Evolutionary conservation across 2,113 vertebrate genomes (phyloP), one percentile per base, ranked within the genome.

Genomic region (Alexandromys fortis): DNA sequence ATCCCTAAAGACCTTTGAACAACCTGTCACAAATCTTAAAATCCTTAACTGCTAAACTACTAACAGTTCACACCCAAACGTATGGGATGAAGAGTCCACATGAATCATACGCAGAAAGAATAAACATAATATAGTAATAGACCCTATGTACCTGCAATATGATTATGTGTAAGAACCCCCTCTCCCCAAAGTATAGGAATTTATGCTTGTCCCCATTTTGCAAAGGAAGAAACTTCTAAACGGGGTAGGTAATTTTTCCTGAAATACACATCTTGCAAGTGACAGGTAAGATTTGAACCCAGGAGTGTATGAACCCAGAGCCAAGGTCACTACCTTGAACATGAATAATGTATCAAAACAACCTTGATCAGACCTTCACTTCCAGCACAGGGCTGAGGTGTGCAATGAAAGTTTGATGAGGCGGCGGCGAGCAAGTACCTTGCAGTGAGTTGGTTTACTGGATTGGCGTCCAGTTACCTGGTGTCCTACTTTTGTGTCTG

Each of bases 361-460:
- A 70, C 68, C 67, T 65, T 67, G 78, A 55, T 92, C 55, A 76
- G 45, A 38, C 79, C 45, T 86, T 92, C 81, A 86, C 85, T 63
- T 47, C 77, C 52, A 38, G 35, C 45, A 30, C 90, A 45, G 86
- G 45, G 91, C 90, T 33, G 45, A 49, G 30, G 42, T 19, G 85
- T 49, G 52, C 16, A 0, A 49, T 96, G 47, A 96, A 97, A 94
- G 61, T 97, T 91, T 96, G 81, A 97, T 92, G 93, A 93, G n/a
- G 58, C 61, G 0, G 33, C 73, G 79, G 67, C 13, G 67, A 88
- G 58, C 61, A 86, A 87, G 92, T 67, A 73, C 93, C 94, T 92
- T 87, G 42, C 93, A 88, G 58, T 94, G 93, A 97, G 78, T 97
- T 92, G 81, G 42, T 94, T 96, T 93, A 93, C 92, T 61, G 35